Conservation (phyloP, 2,113 vertebrate genomes). For the Ictalurus punctatus region DNA sequence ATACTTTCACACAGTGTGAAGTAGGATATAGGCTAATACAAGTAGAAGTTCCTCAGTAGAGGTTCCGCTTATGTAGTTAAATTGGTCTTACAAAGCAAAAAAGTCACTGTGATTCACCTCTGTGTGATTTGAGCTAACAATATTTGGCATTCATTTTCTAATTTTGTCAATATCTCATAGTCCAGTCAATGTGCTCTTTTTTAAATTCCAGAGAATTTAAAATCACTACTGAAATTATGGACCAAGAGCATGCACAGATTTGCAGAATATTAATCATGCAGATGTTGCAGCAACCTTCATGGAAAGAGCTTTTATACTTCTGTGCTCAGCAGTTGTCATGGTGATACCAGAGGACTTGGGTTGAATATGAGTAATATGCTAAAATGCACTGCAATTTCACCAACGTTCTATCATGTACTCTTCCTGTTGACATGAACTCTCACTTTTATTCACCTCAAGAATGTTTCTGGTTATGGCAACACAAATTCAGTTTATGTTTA, state of each 20-base stretch:
- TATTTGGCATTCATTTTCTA: neutral
- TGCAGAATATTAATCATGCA: neutral
- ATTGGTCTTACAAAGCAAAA: neutral
- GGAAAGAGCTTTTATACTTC: constrained; percentile 23
- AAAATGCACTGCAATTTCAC: constrained; percentile 35
- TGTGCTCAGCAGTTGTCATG: constrained; percentile 56
- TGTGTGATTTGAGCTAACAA: neutral
- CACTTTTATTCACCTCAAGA: neutral
- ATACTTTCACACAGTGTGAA: neutral
- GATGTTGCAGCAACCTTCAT: constrained; percentile 23
- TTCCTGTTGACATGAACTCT: constrained; percentile 2
- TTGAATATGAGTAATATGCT: constrained; percentile 44
- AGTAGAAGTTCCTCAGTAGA: neutral
- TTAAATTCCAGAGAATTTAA: neutral
- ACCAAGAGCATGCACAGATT: neutral
- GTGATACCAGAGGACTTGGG: constrained; percentile 49
- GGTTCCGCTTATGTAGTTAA: neutral
- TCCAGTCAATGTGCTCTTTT: neutral
- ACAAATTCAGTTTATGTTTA: neutral
- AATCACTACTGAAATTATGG: neutral
- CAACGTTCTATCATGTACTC: constrained; percentile 37
- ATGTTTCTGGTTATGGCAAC: constrained; percentile 12
- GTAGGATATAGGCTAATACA: neutral
- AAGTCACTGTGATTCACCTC: neutral
- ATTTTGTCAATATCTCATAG: neutral